These are phyloP conservation scores for Columba guinea DNA, from an alignment of 2,797 vertebrate genomes.

Conservation along the genomic window DNA sequence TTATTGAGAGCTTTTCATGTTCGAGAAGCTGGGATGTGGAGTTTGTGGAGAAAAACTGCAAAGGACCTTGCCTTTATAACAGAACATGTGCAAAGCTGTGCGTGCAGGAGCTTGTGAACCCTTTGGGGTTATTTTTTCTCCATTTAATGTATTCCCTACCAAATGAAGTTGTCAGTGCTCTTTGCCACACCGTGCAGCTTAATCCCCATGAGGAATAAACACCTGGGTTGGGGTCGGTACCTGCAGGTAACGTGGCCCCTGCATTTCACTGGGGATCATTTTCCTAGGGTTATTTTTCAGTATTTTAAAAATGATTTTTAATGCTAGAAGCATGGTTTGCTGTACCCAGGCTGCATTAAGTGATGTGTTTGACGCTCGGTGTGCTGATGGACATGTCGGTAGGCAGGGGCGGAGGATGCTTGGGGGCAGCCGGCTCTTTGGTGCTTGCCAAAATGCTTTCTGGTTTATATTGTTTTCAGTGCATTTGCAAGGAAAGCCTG, in stretches of 20 bases:
- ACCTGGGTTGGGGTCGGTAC: no score
- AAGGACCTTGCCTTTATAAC: not conserved
- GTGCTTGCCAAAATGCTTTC: not conserved
- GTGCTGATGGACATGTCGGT: not conserved
- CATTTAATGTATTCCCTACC: not conserved
- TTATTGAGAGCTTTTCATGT: not conserved
- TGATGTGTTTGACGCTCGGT: not conserved
- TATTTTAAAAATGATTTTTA: not conserved
- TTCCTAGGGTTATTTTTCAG: no score
- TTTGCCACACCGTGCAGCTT: not conserved
- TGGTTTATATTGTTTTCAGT: no score
- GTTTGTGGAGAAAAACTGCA: not conserved
- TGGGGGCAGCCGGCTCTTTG: no score
- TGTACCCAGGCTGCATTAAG: not conserved
- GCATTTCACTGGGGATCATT: no score
- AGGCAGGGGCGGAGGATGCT: not conserved
- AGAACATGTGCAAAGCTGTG: not conserved
- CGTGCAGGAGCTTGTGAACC: not conserved
- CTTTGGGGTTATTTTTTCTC: not conserved
- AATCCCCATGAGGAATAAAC: no score
- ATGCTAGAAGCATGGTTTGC: not conserved
- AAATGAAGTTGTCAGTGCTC: not conserved
- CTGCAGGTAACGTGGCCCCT: no score
- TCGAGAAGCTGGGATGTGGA: not conserved
- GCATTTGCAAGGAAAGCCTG: not conserved